Percentiles rank a stretch among this genome's conserved stretches.
phyloP scores from a whole-genome alignment of 1,140 invertebrate species.

The Batillaria attramentaria region DNA sequence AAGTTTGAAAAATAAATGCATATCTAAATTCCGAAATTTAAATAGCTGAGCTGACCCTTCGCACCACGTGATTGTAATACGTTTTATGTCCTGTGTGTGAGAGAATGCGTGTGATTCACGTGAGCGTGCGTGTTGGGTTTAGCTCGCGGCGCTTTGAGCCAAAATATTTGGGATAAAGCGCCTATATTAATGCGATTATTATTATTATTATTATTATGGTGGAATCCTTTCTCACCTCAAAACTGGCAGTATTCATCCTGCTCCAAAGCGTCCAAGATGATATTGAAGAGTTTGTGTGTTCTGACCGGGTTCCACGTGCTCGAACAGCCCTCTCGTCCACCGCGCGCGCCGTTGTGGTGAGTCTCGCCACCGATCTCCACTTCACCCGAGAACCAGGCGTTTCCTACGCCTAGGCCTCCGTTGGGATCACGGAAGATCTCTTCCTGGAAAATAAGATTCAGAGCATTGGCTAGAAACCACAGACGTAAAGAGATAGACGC shows the following conservation, averaged over 20 bases:
- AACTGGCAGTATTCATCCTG: constrained; percentile 51
- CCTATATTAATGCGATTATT: too few species aligned
- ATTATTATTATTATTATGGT: too few species aligned
- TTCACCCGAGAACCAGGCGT: constrained; percentile 40
- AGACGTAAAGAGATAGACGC: not conserved
- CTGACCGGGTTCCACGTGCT: constrained; percentile 33
- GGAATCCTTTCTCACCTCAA: constrained; percentile 30
- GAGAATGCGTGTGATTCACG: too few species aligned
- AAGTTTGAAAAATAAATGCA: too few species aligned
- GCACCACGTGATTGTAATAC: too few species aligned
- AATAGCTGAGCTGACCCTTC: too few species aligned
- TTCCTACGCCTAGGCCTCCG: constrained; percentile 32
- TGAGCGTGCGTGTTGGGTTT: too few species aligned
- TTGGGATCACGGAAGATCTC: constrained; percentile 31
- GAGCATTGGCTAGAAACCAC: not conserved
- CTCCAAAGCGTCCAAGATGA: constrained; percentile 44
- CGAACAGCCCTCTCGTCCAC: constrained; percentile 43
- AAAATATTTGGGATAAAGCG: too few species aligned
- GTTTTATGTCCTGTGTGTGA: too few species aligned
- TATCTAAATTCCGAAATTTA: too few species aligned
- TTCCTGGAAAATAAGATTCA: not conserved
- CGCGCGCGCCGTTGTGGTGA: constrained; percentile 45
- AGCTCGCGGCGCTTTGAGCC: too few species aligned
- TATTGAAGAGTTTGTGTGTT: constrained; percentile 33
- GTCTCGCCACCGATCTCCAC: too few species aligned